Evolutionary conservation across 2,113 vertebrate genomes (phyloP).

Genomic region (Patagioenas fasciata): DNA sequence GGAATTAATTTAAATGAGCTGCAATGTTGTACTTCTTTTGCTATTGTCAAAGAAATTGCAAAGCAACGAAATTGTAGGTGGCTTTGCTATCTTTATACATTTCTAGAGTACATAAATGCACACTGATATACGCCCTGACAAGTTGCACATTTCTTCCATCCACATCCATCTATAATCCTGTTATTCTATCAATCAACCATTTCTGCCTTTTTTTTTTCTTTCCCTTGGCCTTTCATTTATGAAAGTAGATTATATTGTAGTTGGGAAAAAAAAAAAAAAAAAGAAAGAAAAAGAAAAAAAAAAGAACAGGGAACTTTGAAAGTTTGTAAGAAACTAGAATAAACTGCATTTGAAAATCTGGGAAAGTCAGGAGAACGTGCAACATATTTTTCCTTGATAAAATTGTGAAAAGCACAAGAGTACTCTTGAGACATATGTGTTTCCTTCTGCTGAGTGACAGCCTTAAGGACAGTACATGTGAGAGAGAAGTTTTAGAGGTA

Average conservation of each 20-base stretch:
- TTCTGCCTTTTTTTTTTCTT: neutral
- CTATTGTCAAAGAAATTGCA: neutral
- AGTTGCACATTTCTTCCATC: conserved; percentile 25
- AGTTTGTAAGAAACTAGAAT: conserved; percentile 78
- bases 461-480: conserved; percentile 76
- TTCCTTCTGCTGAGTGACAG: conserved; percentile 81
- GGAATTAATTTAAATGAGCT: neutral
- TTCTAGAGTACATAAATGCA: conserved; percentile 32
- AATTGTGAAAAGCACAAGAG: conserved; percentile 79
- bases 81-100: conserved; percentile 40
- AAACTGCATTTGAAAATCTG: conserved; percentile 79
- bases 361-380: conserved; percentile 76
- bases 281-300: neutral
- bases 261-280: neutral
- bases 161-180: neutral
- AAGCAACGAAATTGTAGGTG: conserved; percentile 21
- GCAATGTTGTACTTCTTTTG: neutral
- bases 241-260: conserved; percentile 60
- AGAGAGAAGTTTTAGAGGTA: conserved; percentile 76
- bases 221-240: neutral
- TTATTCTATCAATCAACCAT: conserved; percentile 45
- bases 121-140: neutral
- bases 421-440: conserved; percentile 81
- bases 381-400: conserved; percentile 83
- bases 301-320: conserved; percentile 59